Evolutionary conservation across 2,113 vertebrate genomes (phyloP), one percentile per base, ranked within the genome.

Genomic region (Nicator chloris): DNA sequence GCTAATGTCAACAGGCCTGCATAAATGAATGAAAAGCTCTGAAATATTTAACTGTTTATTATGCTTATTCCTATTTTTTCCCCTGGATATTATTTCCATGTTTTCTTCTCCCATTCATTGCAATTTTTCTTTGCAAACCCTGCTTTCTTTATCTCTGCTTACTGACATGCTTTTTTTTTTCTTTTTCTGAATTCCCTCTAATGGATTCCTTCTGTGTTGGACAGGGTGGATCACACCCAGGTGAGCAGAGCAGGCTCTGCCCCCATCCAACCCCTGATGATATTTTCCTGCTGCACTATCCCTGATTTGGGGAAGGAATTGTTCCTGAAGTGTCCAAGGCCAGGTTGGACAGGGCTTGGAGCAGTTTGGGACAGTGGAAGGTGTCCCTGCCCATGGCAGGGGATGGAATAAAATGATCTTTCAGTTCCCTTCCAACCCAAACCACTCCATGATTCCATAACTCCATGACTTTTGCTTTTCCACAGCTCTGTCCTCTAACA

Each of bases 391-490:
- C n/a, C 40, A n/a, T 7, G 35, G 30, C 39, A 39, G 31, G 20
- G 10, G 14, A 7, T 53, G 39, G 35, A 0, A 51, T 2, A 7
- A 15, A n/a, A 21, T 18, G 1, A 11, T 5, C 5, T 37, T 60
- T 31, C 3, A 33, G 3, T 2, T 17, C 47, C n/a, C 28, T 79
- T 30, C n/a, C 40, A 49, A 19, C 31, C 27, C 51, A 44, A 88
- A 19, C 42, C 37, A 44, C 13, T 35, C 68, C 15, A 26, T 7
- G 7, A 33, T 65, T 56, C 37, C 22, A 16, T 15, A 28, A 73
- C 73, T 56, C 50, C 18, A 7, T 7, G 19, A 42, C 2, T 45
- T 89, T n/a, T 9, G 15, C 13, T 37, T 72, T 82, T 26, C 53
- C 53, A 40, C 26, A 40, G 5, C 7, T 11, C 13, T 9, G 5